These are phyloP conservation scores for Mactra quadrangularis DNA, from an alignment of 1,140 invertebrate species.

Conservation along the genomic window DNA sequence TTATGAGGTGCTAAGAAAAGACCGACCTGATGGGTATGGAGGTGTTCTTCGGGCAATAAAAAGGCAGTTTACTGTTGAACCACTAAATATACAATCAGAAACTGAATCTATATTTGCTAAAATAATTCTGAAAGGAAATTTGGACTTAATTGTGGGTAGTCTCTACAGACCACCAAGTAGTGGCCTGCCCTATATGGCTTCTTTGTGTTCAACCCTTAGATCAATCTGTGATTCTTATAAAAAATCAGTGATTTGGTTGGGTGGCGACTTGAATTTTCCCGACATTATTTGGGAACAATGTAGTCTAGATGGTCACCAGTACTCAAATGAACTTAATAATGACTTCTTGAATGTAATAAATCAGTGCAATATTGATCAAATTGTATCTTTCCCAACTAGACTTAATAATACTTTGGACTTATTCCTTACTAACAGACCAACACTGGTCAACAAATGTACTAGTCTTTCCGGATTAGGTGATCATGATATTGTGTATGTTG, in stretches of 20 bases:
- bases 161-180: conserved; percentile 17
- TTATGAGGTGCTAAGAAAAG: conserved; percentile 30
- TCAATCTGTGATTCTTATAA: background rate
- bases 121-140: background rate
- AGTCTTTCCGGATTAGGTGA: conserved; percentile 21
- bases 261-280: conserved; percentile 47
- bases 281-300: conserved; percentile 39
- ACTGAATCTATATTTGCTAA: conserved; percentile 14
- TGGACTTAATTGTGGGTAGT: background rate
- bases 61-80: background rate
- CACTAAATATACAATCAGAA: background rate
- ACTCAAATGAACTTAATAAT: background rate
- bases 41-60: conserved; percentile 34
- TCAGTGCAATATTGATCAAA: background rate
- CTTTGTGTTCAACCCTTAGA: background rate
- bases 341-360: background rate
- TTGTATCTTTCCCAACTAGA: conserved; percentile 12
- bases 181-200: background rate
- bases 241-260: conserved; percentile 31
- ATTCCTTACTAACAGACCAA: conserved; percentile 28
- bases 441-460: conserved; percentile 15
- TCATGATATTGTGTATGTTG: background rate
- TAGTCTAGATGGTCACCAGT: conserved; percentile 3
- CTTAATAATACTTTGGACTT: conserved; percentile 12
- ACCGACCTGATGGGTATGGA: conserved; percentile 26